phyloP scores from a whole-genome alignment of 2,888 invertebrate species.

The Pollenia amentaria region DNA sequence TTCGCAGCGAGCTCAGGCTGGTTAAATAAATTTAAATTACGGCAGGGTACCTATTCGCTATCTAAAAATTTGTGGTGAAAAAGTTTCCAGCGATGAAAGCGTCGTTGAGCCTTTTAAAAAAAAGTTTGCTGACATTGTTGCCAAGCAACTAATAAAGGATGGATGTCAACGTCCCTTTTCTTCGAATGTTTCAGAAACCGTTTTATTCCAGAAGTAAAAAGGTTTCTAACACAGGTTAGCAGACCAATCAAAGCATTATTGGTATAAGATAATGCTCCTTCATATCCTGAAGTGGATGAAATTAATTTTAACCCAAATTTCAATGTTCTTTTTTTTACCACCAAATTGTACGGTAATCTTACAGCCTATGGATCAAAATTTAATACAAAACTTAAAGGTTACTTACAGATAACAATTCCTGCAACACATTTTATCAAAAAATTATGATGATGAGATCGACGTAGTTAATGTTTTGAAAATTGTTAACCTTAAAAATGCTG shows the following conservation, averaged over 20 bases:
- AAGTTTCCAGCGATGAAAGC: too few species aligned
- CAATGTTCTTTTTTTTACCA: too few species aligned
- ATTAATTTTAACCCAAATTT: too few species aligned
- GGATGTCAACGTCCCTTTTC: too few species aligned
- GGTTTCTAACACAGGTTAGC: conserved; percentile 66
- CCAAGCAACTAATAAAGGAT: too few species aligned
- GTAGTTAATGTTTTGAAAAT: conserved; percentile 51
- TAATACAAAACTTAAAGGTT: conserved; percentile 36
- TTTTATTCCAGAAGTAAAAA: conserved; percentile 68
- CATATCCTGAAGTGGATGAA: conserved; percentile 51
- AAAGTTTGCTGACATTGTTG: too few species aligned
- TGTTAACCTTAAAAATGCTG: conserved; percentile 22
- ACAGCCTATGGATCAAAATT: conserved; percentile 74
- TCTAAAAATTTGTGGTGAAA: too few species aligned
- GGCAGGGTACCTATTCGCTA: too few species aligned
- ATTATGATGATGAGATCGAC: conserved; percentile 29
- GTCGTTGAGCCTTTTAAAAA: too few species aligned
- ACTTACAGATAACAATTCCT: conserved; percentile 55
- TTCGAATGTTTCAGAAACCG: too few species aligned
- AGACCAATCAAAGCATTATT: conserved; percentile 65
- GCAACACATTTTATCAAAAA: conserved; percentile 56
- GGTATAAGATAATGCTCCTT: conserved; percentile 55
- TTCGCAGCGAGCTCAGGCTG: too few species aligned
- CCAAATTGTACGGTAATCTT: conserved; percentile 71
- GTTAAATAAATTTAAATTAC: too few species aligned